Evolutionary conservation across 2,888 invertebrate species (phyloP), one percentile per base, ranked within the genome.

Genomic region (Tholera decimalis): DNA sequence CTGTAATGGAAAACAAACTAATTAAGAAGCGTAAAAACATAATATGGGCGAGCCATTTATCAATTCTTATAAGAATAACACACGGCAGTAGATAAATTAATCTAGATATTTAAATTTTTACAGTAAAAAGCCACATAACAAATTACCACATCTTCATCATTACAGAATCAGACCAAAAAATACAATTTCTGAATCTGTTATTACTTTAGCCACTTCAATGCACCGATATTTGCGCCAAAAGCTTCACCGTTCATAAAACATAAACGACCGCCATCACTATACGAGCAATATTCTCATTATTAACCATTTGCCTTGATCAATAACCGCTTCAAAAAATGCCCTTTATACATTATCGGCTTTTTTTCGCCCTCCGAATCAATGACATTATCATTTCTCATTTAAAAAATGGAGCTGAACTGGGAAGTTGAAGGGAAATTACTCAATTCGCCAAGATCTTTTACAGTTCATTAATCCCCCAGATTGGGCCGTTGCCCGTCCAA

Each of bases 391-490:
- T 87, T 86, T 85, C 85, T 84, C 83, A 87, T 87, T 88, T 87
- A 84, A 88, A 89, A 88, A 89, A 85, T 83, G 80, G 85, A 83
- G 85, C 82, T 78, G 59, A 80, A 85, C 82, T 82, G 75, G 77
- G 73, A 82, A 79, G 79, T 80, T 81, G 83, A 83, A 82, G 83
- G 87, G 89, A 89, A 90, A 92, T 90, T 89, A 92, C 91, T 91
- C 92, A 90, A 92, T 91, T 89, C 89, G 84, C 83, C 87, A 87
- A 86, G 90, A 91, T 93, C 92, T 90, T 94, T 94, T 89, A 91
- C 94, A 93, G 92, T 88, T 92, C 94, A 94, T 94, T 94, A 94
- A 89, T 87, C 87, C 82, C 78, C 84, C 88, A 91, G 92, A 93
- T 94, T 93, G 93, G 89, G 85, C 82, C 84, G 84, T 84, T 84